phyloP scores from a whole-genome alignment of 2,888 invertebrate genomes.

The Chymomyza amoena region DNA sequence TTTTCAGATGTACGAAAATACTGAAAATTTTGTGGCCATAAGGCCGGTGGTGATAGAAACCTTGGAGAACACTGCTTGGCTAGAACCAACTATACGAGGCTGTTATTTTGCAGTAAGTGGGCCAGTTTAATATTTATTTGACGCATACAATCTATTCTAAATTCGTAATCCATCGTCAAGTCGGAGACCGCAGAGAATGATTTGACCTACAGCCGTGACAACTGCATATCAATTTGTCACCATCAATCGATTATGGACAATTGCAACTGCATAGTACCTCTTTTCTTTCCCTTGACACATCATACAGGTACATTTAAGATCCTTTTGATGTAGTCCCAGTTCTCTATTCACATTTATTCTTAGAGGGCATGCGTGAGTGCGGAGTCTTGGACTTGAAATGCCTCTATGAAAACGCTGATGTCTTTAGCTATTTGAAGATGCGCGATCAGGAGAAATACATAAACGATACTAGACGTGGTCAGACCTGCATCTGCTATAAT shows the following conservation, averaged over 20 bases:
- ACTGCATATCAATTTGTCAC: conserved; percentile 69
- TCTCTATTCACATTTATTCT: not conserved
- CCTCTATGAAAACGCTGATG: conserved; percentile 55
- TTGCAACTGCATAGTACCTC: conserved; percentile 72
- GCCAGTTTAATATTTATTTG: not conserved
- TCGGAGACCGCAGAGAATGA: conserved; percentile 26
- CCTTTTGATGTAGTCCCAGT: not conserved
- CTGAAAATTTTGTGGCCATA: conserved; percentile 62
- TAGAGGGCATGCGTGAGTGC: conserved; percentile 53
- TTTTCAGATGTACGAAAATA: conserved; percentile 55
- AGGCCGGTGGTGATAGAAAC: conserved; percentile 60
- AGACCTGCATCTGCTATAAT: conserved; percentile 64
- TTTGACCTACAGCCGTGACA: conserved; percentile 60
- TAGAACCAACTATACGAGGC: conserved; percentile 50
- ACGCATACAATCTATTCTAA: not conserved
- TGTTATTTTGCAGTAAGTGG: conserved; percentile 68
- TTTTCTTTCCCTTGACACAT: conserved; percentile 51
- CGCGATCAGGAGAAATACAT: conserved; percentile 53
- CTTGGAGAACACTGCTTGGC: conserved; percentile 41
- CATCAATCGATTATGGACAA: conserved; percentile 52
- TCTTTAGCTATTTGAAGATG: conserved; percentile 56
- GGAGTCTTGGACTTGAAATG: conserved; percentile 65
- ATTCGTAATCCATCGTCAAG: conserved; percentile 1
- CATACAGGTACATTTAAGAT: not conserved
- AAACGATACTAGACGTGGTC: conserved; percentile 57